Conservation (phyloP, 2,113 vertebrate genomes). For the Himantopus leucocephalus region DNA sequence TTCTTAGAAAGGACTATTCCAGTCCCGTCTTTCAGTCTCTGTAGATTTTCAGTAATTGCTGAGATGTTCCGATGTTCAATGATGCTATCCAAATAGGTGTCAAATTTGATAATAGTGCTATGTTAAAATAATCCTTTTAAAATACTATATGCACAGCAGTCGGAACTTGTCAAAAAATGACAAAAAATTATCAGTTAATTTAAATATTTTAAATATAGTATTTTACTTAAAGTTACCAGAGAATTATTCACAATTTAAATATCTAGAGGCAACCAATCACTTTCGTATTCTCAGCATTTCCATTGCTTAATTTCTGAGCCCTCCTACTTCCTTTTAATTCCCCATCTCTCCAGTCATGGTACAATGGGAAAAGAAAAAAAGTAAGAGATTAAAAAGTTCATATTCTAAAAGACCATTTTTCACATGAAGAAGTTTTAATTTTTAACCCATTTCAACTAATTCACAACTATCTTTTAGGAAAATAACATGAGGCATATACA, state of each 20-base stretch:
- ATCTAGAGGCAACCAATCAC: not conserved
- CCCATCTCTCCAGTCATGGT: not conserved
- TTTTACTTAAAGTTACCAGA: not conserved
- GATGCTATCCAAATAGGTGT: not conserved
- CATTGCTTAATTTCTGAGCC: not conserved
- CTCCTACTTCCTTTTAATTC: not conserved
- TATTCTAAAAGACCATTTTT: not conserved
- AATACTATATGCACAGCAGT: not conserved
- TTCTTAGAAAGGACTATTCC: not conserved
- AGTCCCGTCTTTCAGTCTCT: not conserved
- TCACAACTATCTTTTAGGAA: not conserved
- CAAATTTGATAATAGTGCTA: not conserved
- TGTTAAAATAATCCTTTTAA: not conserved
- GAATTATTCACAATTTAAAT: not conserved
- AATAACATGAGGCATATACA: not conserved
- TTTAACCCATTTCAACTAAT: not conserved
- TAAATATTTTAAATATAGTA: not conserved
- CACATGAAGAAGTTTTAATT: not conserved
- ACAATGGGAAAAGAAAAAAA: not conserved
- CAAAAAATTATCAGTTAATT: not conserved
- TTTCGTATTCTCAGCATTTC: not conserved
- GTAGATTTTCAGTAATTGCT: not conserved
- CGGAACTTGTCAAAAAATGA: not conserved
- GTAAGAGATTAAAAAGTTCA: not conserved
- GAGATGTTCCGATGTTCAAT: not conserved